These are phyloP conservation scores for Danaus melanippus DNA, from an alignment of 1,140 invertebrate genomes.

Conservation along the genomic window DNA sequence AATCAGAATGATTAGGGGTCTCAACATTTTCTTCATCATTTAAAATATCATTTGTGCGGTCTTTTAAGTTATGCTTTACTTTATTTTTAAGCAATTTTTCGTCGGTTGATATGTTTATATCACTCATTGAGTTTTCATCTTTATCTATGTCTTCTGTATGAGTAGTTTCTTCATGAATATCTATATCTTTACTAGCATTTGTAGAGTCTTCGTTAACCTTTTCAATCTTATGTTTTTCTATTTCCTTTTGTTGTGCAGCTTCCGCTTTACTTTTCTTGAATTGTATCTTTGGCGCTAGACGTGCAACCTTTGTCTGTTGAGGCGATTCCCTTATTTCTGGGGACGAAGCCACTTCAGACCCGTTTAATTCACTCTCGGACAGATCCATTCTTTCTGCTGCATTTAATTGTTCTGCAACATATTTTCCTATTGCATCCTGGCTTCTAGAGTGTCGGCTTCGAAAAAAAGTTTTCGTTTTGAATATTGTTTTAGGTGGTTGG, in stretches of 20 bases:
- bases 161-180: not conserved
- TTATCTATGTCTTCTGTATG: slow-evolving; percentile 4
- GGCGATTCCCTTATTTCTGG: slow-evolving; percentile 51
- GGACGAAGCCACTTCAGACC: slow-evolving; percentile 40
- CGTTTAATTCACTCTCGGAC: slow-evolving; percentile 51
- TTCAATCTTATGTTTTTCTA: slow-evolving; percentile 40
- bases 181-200: not conserved
- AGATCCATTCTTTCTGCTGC: slow-evolving; percentile 57
- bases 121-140: not conserved
- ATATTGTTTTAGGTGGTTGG: slow-evolving; percentile 64
- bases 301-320: slow-evolving; percentile 54
- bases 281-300: slow-evolving; percentile 67
- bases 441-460: slow-evolving; percentile 69
- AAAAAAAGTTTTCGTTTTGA: slow-evolving; percentile 72
- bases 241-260: slow-evolving; percentile 45
- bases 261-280: slow-evolving; percentile 69
- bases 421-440: slow-evolving; percentile 71
- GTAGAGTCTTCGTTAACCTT: slow-evolving; percentile 19
- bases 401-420: slow-evolving; percentile 65
- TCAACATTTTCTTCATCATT: too few relatives aligned
- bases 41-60: too few relatives aligned
- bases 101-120: too few relatives aligned
- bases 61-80: too few relatives aligned
- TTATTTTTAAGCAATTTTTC: too few relatives aligned
- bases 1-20: too few relatives aligned